These are phyloP conservation scores for Drosophila meridionalis DNA, from an alignment of 2,888 invertebrate genomes.

Conservation along the genomic window DNA sequence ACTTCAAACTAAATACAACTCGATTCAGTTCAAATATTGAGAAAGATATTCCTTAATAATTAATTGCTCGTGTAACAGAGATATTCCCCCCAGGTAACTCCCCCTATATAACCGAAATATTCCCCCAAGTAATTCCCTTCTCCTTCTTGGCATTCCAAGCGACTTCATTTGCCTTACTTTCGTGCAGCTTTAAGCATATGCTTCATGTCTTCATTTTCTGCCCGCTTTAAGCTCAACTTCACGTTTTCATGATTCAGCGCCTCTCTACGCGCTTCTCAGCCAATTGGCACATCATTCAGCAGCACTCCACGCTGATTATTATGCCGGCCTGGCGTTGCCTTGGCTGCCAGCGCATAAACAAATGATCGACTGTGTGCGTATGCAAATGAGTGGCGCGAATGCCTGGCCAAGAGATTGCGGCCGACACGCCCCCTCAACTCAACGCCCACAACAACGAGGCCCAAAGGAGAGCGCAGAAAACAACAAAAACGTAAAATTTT, in stretches of 20 bases:
- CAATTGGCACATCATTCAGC: slow-evolving; percentile 42
- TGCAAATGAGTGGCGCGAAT: slow-evolving; percentile 64
- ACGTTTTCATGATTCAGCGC: slow-evolving; percentile 6
- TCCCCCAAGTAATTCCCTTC: background rate
- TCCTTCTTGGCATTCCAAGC: background rate
- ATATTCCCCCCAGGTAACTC: background rate
- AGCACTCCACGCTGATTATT: slow-evolving; percentile 6
- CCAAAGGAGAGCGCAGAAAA: slow-evolving; percentile 13
- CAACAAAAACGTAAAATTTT: slow-evolving; percentile 22
- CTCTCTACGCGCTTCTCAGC: slow-evolving; percentile 1
- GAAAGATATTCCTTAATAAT: background rate
- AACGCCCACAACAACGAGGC: slow-evolving; percentile 1
- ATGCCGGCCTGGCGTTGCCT: slow-evolving; percentile 12
- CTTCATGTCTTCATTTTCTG: background rate
- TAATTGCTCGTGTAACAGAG: background rate
- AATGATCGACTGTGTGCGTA: slow-evolving; percentile 59
- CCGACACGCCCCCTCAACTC: background rate
- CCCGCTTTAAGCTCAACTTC: background rate
- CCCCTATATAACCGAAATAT: background rate
- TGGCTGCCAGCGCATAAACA: slow-evolving; percentile 56
- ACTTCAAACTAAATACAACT: background rate
- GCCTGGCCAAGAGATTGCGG: slow-evolving; percentile 45
- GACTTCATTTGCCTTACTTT: background rate
- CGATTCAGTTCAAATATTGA: background rate
- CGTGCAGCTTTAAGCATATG: background rate